A percentile compares a stretch with the other conserved stretches of the same genome.
These are phyloP conservation scores for Dicyrtomina minuta DNA, from an alignment of 2,888 invertebrate species.

Conservation along the genomic window DNA sequence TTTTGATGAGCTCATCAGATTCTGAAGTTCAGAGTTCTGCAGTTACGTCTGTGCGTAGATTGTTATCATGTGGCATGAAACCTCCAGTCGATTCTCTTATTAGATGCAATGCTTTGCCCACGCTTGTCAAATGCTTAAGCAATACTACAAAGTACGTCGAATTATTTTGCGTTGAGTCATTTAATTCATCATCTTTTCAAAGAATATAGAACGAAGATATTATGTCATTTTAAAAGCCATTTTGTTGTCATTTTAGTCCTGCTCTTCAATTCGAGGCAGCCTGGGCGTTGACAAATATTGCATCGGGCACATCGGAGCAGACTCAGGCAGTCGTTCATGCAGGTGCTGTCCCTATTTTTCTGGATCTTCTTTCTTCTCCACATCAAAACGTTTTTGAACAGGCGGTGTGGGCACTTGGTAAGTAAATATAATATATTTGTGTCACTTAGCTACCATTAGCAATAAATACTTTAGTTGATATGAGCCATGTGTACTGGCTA, in stretches of 20 bases:
- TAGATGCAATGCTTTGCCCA: conserved; percentile 76
- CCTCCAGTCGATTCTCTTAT: conserved; percentile 90
- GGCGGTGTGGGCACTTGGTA: conserved; percentile 89
- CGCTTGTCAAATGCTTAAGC: conserved; percentile 55
- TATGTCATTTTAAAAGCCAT: background rate
- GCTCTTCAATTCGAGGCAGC: conserved; percentile 91
- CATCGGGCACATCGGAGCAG: conserved; percentile 89
- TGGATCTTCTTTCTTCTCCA: conserved; percentile 69
- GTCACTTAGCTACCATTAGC: too few relatives aligned
- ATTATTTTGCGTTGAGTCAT: background rate
- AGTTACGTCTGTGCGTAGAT: conserved; percentile 80
- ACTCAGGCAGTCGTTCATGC: conserved; percentile 82
- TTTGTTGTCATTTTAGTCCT: conserved; percentile 66
- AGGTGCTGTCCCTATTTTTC: conserved; percentile 81
- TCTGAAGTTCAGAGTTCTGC: conserved; percentile 58
- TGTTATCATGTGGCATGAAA: conserved; percentile 82
- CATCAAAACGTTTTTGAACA: conserved; percentile 79
- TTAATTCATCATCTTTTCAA: too few relatives aligned
- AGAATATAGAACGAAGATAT: too few relatives aligned
- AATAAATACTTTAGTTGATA: too few relatives aligned
- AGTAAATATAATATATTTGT: too few relatives aligned
- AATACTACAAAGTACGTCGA: conserved; percentile 37
- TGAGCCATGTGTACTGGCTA: too few relatives aligned
- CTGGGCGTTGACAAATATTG: conserved; percentile 97
- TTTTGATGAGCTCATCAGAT: conserved; percentile 45